Conservation (phyloP, 2,797 vertebrate species). For the Numenius phaeopus region DNA sequence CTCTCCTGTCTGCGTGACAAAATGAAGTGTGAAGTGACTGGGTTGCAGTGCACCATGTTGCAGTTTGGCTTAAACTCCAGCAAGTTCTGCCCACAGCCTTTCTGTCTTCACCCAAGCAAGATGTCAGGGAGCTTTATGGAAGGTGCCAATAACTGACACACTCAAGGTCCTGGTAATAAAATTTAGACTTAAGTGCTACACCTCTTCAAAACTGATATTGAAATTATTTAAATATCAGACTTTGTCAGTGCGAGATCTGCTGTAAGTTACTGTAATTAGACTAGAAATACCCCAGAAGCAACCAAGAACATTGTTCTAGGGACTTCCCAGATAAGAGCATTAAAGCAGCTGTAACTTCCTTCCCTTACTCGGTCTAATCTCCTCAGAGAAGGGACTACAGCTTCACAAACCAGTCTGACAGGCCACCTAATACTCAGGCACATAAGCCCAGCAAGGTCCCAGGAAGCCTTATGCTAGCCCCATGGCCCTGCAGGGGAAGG, state of each 20-base stretch:
- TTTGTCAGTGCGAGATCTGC: background rate
- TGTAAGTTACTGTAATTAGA: background rate
- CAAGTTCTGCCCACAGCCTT: background rate
- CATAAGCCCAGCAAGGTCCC: background rate
- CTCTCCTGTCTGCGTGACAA: slow-evolving; percentile 73
- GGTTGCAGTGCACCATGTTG: background rate
- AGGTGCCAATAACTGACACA: background rate
- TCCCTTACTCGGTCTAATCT: background rate
- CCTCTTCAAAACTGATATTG: background rate
- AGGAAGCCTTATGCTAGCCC: rapidly evolving
- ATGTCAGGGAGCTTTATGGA: background rate
- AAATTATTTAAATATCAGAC: background rate
- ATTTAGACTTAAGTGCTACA: background rate
- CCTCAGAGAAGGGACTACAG: background rate
- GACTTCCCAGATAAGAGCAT: background rate
- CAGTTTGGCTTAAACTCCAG: background rate
- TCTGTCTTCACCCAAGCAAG: rapidly evolving
- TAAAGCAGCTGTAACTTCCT: background rate
- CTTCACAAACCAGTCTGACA: background rate
- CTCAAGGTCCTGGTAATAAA: background rate
- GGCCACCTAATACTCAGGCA: background rate
- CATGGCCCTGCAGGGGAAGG: background rate
- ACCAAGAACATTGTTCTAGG: background rate
- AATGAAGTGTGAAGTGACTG: slow-evolving; percentile 79
- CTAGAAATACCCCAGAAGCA: background rate